Percentiles rank a stretch among this genome's conserved stretches.
phyloP scores from a whole-genome alignment of 2,113 vertebrate species.

The Raphicerus campestris region DNA sequence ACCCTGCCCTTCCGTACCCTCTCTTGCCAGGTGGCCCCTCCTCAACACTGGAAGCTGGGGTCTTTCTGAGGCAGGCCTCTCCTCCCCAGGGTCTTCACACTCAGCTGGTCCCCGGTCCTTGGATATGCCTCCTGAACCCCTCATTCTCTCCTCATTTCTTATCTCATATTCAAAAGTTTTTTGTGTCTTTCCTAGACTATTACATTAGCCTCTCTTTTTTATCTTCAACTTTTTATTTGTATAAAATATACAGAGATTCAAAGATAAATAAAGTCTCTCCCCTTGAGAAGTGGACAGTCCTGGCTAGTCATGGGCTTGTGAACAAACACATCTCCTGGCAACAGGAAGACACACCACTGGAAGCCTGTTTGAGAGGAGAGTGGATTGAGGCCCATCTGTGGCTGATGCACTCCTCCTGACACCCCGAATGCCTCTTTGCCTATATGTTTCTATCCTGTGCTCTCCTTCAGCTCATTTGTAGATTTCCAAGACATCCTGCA shows the following conservation, averaged over 20 bases:
- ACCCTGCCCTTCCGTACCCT: not conserved
- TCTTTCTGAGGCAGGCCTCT: not conserved
- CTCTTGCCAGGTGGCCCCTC: not conserved
- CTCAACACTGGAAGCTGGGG: not conserved
- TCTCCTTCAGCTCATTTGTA: not conserved
- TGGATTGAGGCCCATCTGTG: fast-evolving
- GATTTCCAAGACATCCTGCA: not conserved
- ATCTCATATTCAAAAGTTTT: not conserved
- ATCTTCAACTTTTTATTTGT: not conserved
- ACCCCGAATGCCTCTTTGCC: not conserved
- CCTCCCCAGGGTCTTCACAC: fast-evolving
- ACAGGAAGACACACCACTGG: fast-evolving
- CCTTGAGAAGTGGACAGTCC: not conserved
- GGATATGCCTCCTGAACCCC: fast-evolving
- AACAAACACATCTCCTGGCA: not conserved
- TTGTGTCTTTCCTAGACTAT: not conserved
- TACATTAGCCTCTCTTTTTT: not conserved
- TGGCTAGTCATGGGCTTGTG: not conserved
- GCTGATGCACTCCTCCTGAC: not conserved
- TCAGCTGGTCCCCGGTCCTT: not conserved
- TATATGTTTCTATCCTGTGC: not conserved
- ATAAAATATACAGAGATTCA: not conserved
- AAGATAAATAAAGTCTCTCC: not conserved
- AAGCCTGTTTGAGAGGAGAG: fast-evolving
- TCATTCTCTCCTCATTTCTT: not conserved